phyloP scores from a whole-genome alignment of 1,140 invertebrate species.

The Orius insidiosus region DNA sequence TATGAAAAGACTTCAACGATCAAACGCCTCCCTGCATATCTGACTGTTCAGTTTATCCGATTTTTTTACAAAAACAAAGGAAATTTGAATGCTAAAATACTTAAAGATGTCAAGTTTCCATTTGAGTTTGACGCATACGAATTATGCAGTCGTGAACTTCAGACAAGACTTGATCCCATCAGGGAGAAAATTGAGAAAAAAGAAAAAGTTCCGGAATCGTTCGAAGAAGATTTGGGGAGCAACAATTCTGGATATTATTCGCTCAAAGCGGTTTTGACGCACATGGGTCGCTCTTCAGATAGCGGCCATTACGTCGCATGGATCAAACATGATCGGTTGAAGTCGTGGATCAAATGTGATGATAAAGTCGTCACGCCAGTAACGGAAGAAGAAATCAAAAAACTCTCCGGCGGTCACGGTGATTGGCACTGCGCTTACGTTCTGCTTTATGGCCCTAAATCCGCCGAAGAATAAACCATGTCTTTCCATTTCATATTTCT shows the following conservation, averaged over 20 bases:
- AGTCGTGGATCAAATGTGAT: constrained; percentile 90
- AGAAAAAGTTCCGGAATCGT: constrained; percentile 4
- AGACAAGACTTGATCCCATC: constrained; percentile 78
- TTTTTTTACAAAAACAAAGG: constrained; percentile 98
- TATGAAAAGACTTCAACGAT: constrained; percentile 90
- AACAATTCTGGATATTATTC: constrained; percentile 96
- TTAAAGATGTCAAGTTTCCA: constrained; percentile 97
- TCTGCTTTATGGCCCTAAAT: constrained; percentile 74
- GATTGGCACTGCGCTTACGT: constrained; percentile 99
- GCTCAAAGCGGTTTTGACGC: constrained; percentile 90
- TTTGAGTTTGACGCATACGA: constrained; percentile 90
- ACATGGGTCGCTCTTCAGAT: constrained; percentile 88
- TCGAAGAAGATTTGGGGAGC: constrained; percentile 63
- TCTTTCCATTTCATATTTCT: too few species aligned
- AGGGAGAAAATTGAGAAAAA: constrained; percentile 75
- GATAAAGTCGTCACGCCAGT: constrained; percentile 88
- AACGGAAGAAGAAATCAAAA: constrained; percentile 80
- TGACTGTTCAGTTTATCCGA: constrained; percentile 93
- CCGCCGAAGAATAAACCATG: too few species aligned
- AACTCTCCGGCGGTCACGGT: constrained; percentile 81
- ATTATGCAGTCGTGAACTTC: constrained; percentile 77
- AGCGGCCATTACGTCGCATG: constrained; percentile 98
- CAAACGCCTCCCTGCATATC: constrained; percentile 83
- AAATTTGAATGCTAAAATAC: constrained; percentile 89
- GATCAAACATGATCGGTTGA: constrained; percentile 51